Conservation (phyloP, 2,113 vertebrate species). For the Colaptes auratus region DNA sequence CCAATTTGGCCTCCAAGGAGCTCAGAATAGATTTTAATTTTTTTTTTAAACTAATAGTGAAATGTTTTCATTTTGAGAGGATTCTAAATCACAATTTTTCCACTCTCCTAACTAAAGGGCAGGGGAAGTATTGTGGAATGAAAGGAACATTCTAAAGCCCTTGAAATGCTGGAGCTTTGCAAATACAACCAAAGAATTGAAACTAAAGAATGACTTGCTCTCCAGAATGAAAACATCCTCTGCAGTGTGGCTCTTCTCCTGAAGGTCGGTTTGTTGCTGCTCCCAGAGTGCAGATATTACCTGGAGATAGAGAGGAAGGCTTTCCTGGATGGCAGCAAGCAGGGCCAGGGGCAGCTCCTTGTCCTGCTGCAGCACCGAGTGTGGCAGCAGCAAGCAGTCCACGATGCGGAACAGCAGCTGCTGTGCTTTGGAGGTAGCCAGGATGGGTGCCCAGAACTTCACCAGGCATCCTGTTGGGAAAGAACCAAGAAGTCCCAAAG, state of each 20-base stretch:
- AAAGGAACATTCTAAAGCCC: neutral
- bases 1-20: neutral
- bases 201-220: neutral
- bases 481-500: neutral
- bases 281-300: conserved; percentile 59
- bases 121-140: neutral
- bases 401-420: conserved; percentile 92
- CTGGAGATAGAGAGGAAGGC: conserved; percentile 91
- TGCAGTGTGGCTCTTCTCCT: neutral
- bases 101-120: neutral
- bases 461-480: conserved; percentile 85
- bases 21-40: neutral
- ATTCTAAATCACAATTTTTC: neutral
- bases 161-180: neutral
- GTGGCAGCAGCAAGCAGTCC: conserved; percentile 89
- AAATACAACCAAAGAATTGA: neutral
- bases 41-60: neutral
- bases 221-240: neutral
- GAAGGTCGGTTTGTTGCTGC: neutral
- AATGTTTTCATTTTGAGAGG: neutral
- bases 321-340: conserved; percentile 86
- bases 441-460: conserved; percentile 92
- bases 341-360: conserved; percentile 81
- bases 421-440: conserved; percentile 93
- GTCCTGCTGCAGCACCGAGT: conserved; percentile 90